phyloP scores from a whole-genome alignment of 2,888 invertebrate genomes.

The Ctenicera cuprea region DNA sequence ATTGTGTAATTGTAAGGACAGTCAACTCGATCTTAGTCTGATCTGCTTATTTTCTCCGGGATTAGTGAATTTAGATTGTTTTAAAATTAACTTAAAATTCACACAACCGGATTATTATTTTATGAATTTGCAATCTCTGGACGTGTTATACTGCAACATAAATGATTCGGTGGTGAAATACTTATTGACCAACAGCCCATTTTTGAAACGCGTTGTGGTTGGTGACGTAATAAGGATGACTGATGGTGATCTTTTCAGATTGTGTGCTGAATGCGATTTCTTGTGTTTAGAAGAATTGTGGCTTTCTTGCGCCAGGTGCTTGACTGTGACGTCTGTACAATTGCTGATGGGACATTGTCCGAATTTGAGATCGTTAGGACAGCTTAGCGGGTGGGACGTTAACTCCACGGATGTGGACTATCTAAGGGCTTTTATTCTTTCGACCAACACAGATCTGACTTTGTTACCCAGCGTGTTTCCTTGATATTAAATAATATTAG shows the following conservation, averaged over 20 bases:
- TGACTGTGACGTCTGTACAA: conserved; percentile 79
- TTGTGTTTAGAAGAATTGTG: conserved; percentile 80
- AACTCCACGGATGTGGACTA: conserved; percentile 81
- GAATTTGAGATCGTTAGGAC: conserved; percentile 78
- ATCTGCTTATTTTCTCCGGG: conserved; percentile 70
- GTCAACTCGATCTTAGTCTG: conserved; percentile 64
- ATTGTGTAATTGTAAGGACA: conserved; percentile 64
- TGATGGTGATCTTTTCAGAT: conserved; percentile 81
- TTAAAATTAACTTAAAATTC: conserved; percentile 78
- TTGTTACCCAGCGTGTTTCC: conserved; percentile 44
- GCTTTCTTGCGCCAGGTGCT: conserved; percentile 81
- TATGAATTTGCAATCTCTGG: conserved; percentile 78
- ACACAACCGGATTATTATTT: conserved; percentile 76
- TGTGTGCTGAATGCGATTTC: conserved; percentile 80
- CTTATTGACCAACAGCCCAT: conserved; percentile 78
- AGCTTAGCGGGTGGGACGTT: conserved; percentile 81
- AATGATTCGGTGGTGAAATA: conserved; percentile 76
- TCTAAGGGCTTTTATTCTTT: conserved; percentile 78
- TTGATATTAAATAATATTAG: conserved; percentile 5
- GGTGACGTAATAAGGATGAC: conserved; percentile 80
- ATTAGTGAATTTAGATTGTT: conserved; percentile 79
- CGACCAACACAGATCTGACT: conserved; percentile 80
- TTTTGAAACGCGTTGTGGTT: conserved; percentile 78
- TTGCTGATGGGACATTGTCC: conserved; percentile 81
- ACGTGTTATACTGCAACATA: conserved; percentile 80